Percentiles rank a stretch among this genome's conserved stretches.
Conservation (phyloP, 2,888 invertebrate species). For the Euzetes globulus region DNA sequence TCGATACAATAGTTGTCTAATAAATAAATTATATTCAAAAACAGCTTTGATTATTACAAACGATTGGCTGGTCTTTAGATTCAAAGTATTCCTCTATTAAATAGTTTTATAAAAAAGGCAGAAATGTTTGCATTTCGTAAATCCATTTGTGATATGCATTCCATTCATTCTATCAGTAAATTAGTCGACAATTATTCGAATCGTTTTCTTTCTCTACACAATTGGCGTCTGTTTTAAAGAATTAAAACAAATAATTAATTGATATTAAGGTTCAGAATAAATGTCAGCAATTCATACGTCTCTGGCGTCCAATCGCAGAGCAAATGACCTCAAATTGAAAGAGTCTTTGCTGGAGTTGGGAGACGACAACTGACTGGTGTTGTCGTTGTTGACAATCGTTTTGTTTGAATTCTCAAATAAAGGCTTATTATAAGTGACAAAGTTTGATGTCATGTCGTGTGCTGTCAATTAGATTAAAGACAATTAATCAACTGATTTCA, state of each 20-base stretch:
- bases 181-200: background rate
- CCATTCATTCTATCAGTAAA: background rate
- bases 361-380: constrained; percentile 4
- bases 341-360: constrained; percentile 26
- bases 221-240: background rate
- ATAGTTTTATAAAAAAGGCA: constrained; percentile 15
- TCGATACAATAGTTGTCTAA: constrained; percentile 1
- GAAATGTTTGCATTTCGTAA: constrained; percentile 24
- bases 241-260: background rate
- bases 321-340: constrained; percentile 23
- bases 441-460: constrained; percentile 10
- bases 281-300: background rate
- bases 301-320: constrained; percentile 23
- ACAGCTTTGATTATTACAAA: background rate
- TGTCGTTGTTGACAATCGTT: background rate
- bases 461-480: background rate
- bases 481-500: background rate
- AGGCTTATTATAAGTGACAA: constrained; percentile 12
- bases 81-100: background rate
- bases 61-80: constrained; percentile 20
- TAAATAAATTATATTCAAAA: background rate
- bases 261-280: background rate
- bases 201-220: background rate
- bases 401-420: constrained; percentile 14
- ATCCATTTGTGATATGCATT: background rate